A percentile compares a stretch with the other conserved stretches of the same genome.
Evolutionary conservation across 1,140 invertebrate species (phyloP).

Genomic region (Saccostrea echinata): DNA sequence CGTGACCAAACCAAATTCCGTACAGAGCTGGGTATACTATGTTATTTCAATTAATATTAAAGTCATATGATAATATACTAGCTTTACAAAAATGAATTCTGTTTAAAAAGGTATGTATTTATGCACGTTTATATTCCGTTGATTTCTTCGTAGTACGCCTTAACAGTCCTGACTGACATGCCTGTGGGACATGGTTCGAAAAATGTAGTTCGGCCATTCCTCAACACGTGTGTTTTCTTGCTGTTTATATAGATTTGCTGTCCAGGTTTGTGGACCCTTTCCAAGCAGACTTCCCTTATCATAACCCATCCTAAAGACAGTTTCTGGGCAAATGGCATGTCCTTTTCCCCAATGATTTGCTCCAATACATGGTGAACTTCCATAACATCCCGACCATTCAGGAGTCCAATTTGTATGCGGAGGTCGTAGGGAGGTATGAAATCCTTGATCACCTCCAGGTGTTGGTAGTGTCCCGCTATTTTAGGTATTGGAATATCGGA

Average conservation of each 20-base stretch:
- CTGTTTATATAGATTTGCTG: neutral
- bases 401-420: neutral
- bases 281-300: constrained; percentile 17
- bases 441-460: neutral
- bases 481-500: constrained; percentile 46
- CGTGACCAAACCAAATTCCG: no score
- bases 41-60: no score
- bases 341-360: constrained; percentile 45
- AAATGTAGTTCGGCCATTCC: constrained; percentile 39
- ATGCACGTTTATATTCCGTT: no score
- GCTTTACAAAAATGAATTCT: no score
- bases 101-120: no score
- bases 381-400: constrained; percentile 42
- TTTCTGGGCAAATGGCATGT: constrained; percentile 49
- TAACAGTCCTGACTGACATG: constrained; percentile 20
- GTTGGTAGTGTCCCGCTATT: neutral
- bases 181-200: constrained; percentile 45
- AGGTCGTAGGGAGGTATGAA: neutral
- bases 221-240: constrained; percentile 37
- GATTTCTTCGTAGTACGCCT: no score
- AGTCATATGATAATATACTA: no score
- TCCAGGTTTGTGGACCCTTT: neutral
- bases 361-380: constrained; percentile 50
- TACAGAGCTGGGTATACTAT: no score
- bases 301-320: constrained; percentile 46